Conservation (phyloP, 2,888 invertebrate genomes). For the Cecidostiba fungosa region DNA sequence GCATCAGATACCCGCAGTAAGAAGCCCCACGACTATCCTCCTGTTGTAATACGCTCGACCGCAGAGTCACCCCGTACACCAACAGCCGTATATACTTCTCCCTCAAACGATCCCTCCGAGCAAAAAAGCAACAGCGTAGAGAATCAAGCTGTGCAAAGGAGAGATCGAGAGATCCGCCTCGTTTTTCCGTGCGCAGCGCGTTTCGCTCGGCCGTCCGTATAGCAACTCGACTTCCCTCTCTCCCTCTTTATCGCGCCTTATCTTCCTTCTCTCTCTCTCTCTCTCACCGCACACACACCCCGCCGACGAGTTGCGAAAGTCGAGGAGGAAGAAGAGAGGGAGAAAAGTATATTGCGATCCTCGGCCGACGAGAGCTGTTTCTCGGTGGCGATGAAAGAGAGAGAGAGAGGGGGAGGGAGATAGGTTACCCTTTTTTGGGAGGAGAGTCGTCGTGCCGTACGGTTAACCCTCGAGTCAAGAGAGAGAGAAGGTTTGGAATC, state of each 20-base stretch:
- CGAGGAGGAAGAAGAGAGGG: constrained; percentile 3
- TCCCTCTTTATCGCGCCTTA: not conserved
- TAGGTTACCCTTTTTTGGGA: no score
- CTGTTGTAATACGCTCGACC: not conserved
- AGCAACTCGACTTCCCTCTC: constrained; percentile 49
- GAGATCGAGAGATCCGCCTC: constrained; percentile 12
- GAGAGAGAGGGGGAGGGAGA: no score
- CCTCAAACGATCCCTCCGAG: not conserved
- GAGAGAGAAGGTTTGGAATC: no score
- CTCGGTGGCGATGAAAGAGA: no score
- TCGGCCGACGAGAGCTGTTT: not conserved
- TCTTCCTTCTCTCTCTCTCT: not conserved
- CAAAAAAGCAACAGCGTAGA: not conserved
- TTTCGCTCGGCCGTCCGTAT: constrained; percentile 16
- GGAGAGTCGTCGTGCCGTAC: not conserved
- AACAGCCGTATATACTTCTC: not conserved
- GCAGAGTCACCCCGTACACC: not conserved
- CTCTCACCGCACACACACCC: not conserved
- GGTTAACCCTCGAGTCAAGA: not conserved
- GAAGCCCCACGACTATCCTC: not conserved
- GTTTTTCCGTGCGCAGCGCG: constrained; percentile 19
- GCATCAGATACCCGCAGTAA: not conserved
- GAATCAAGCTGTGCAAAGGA: not conserved
- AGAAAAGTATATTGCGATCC: not conserved
- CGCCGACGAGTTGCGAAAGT: constrained; percentile 4